These are phyloP conservation scores for Dasysyrphus tricinctus DNA, from an alignment of 2,888 invertebrate genomes.

Conservation along the genomic window DNA sequence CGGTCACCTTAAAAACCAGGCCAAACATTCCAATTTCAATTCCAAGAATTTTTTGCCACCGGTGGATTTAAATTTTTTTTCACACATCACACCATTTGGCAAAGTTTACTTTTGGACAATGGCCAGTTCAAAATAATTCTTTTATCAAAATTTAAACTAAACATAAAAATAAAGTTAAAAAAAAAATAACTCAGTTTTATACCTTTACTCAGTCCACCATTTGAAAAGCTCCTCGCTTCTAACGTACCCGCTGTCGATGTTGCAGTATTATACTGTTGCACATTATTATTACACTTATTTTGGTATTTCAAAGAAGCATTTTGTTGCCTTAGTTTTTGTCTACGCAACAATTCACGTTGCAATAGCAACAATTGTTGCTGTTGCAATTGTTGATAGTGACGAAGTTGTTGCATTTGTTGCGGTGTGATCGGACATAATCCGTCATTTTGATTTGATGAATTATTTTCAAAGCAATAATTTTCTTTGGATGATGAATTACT, in stretches of 20 bases:
- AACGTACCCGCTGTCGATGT: conserved; percentile 5
- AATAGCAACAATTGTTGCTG: conserved; percentile 82
- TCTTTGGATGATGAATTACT: conserved; percentile 80
- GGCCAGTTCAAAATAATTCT: conserved; percentile 54
- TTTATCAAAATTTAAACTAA: conserved; percentile 23
- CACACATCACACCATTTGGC: conserved; percentile 40
- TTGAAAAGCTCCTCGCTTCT: conserved; percentile 55
- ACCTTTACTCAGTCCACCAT: conserved; percentile 68
- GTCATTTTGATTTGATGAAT: conserved; percentile 37
- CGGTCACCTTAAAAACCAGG: conserved; percentile 60
- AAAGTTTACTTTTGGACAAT: conserved; percentile 50
- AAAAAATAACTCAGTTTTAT: conserved; percentile 43
- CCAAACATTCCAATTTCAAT: conserved; percentile 71
- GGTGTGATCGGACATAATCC: conserved; percentile 82
- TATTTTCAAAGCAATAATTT: conserved; percentile 76
- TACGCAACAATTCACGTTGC: conserved; percentile 82
- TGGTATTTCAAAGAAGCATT: conserved; percentile 73
- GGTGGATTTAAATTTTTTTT: conserved; percentile 43
- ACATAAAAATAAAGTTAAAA: conserved; percentile 28
- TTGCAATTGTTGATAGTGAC: conserved; percentile 82
- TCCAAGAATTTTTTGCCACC: conserved; percentile 42
- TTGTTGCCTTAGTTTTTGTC: conserved; percentile 82
- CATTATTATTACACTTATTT: conserved; percentile 56
- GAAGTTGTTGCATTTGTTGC: conserved; percentile 86
- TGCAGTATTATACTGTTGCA: conserved; percentile 38